phyloP scores from a whole-genome alignment of 2,888 invertebrate genomes.

The Leptodirus hochenwartii region DNA sequence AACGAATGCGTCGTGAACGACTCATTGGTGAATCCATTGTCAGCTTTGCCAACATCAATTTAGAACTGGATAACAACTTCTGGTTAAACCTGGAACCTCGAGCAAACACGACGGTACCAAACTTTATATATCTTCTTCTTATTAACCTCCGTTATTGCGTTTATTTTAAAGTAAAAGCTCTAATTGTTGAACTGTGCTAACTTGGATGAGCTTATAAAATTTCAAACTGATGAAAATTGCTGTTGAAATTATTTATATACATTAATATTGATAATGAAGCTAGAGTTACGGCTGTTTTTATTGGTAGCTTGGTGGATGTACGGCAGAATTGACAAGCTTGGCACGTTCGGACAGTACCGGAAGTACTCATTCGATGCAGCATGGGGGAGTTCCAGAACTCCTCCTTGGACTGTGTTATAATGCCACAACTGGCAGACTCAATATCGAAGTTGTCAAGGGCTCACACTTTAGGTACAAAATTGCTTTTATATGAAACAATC shows the following conservation, averaged over 20 bases:
- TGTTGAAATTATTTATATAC: background rate
- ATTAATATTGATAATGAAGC: background rate
- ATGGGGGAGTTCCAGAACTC: constrained; percentile 82
- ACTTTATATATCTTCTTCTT: constrained; percentile 17
- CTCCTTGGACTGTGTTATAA: constrained; percentile 81
- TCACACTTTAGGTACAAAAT: constrained; percentile 40
- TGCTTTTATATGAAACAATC: background rate
- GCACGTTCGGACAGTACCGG: constrained; percentile 87
- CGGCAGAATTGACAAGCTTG: constrained; percentile 53
- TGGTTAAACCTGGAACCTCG: constrained; percentile 75
- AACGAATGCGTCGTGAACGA: constrained; percentile 80
- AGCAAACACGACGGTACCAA: constrained; percentile 36
- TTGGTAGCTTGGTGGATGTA: constrained; percentile 29
- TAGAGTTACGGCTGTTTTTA: constrained; percentile 11
- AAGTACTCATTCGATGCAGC: constrained; percentile 79
- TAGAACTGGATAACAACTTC: constrained; percentile 78
- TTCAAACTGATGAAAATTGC: too few species aligned
- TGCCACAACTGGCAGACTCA: constrained; percentile 82
- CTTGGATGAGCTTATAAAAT: too few species aligned
- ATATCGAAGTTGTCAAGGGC: constrained; percentile 73
- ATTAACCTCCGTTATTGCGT: constrained; percentile 5
- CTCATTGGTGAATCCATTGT: constrained; percentile 82
- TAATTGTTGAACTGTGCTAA: too few species aligned
- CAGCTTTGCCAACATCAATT: constrained; percentile 75
- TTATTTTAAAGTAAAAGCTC: too few species aligned